Evolutionary conservation across 2,113 vertebrate species (phyloP), one percentile per base, ranked within the genome.

Genomic region (Trinectes maculatus): DNA sequence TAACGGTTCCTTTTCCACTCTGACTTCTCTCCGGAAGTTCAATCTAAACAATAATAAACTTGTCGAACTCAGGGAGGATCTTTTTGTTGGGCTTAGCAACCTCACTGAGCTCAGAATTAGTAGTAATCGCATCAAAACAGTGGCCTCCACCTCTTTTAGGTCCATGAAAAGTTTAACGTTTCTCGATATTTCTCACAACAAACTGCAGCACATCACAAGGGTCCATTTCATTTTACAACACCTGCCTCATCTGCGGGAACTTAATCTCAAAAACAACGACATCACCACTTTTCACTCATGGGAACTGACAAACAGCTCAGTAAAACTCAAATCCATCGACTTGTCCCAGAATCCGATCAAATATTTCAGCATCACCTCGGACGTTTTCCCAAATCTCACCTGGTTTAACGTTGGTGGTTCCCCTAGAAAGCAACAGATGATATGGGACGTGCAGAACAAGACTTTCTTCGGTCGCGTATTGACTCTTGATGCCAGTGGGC

Each of bases 1-100:
- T 0, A 5, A 10, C 0, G 67, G 51, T 1, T 28, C 86, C 3
- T 94, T 93, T 39, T 15, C n/a, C 5, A 5, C 2, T 26, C 42
- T 90, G 49, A 47, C 1, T 7, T 84, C 34, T 18, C 82, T 92
- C 6, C 3, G 54, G 12, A 75, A 8, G 10, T 44, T 93, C 21
- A 87, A 80, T 66, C 66, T 93, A 0, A 83, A 80, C 6, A 26
- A 36, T 1, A 92, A 92, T 13, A 62, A 9, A 5, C 73, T 92
- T 9, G 3, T 1, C 0, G 3, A 19, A 2, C 72, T 92, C 4
- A 40, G 18, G 6, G 55, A 74, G 0, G 5, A 53, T 37, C 11
- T 85, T 24, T 91, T 93, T 42, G 7, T 54, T 1, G 91, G 89
- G 34, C 66, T 93, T 44, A 34, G 51, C n/a, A 88, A 80, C 28